Percentiles rank a stretch among this genome's conserved stretches.
phyloP scores from a whole-genome alignment of 2,888 invertebrate species.

The Pemphredon lugubris region DNA sequence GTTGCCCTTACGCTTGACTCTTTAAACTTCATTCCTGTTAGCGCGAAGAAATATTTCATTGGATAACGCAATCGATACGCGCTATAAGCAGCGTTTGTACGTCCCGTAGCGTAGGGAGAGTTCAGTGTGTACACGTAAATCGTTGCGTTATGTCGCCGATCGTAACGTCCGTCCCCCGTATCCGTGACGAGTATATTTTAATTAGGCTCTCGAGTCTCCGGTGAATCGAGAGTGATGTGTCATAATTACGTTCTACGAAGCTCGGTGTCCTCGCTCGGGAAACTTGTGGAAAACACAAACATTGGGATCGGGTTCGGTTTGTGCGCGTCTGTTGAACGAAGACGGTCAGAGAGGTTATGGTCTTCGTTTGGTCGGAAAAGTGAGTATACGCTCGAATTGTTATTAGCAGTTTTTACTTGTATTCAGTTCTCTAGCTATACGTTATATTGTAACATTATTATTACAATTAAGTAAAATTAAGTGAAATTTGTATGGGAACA shows the following conservation, averaged over 20 bases:
- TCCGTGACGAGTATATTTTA: background rate
- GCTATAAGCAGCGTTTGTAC: background rate
- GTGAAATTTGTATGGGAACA: too few species aligned
- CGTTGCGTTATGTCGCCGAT: background rate
- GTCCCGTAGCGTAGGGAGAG: background rate
- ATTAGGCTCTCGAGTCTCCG: background rate
- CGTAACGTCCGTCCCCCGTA: background rate
- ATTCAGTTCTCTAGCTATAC: background rate
- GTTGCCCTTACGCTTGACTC: background rate
- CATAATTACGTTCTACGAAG: background rate
- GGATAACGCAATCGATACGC: constrained; percentile 32
- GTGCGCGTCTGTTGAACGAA: background rate
- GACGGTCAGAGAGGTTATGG: background rate
- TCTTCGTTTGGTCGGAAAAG: constrained; percentile 1
- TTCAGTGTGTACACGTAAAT: constrained; percentile 26
- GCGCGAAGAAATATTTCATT: constrained; percentile 50
- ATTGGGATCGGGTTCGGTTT: too few species aligned
- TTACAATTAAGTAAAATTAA: too few species aligned
- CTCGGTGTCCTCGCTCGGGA: background rate
- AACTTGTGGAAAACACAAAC: too few species aligned
- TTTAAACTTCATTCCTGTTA: constrained; percentile 6
- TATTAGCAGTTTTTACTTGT: background rate
- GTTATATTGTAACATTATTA: too few species aligned
- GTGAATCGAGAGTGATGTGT: background rate
- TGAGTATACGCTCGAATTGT: background rate